A percentile compares a stretch with the other conserved stretches of the same genome.
Evolutionary conservation across 2,113 vertebrate species (phyloP).

Genomic region (Prolemur simus): DNA sequence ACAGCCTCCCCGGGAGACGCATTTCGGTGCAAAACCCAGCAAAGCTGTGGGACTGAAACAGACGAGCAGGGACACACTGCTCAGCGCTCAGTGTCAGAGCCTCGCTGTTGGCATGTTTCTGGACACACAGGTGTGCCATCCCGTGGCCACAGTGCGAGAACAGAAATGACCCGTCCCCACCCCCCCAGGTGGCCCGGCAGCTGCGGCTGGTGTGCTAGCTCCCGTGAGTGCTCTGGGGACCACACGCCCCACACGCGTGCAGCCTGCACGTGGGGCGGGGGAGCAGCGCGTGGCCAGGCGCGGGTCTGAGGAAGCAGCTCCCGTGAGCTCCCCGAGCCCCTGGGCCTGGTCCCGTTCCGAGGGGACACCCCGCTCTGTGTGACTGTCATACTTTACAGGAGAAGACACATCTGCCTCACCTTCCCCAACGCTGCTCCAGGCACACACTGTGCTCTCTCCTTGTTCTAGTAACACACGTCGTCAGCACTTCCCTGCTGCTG

Average conservation of each 20-base stretch:
- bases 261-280: too few relatives aligned
- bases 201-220: accelerated
- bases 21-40: accelerated
- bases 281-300: accelerated
- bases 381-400: neutral
- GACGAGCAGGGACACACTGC: too few relatives aligned
- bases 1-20: accelerated
- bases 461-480: neutral
- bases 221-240: neutral
- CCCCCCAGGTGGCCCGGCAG: accelerated
- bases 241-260: accelerated
- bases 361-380: accelerated
- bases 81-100: too few relatives aligned
- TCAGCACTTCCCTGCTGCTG: neutral
- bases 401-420: neutral
- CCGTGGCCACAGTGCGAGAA: accelerated
- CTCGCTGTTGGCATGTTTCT: accelerated
- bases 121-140: accelerated
- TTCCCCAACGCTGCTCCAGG: accelerated
- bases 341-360: accelerated
- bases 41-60: too few relatives aligned
- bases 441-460: accelerated
- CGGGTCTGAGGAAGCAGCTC: neutral
- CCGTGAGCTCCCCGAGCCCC: accelerated
- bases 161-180: too few relatives aligned